Evolutionary conservation across 1,140 invertebrate genomes (phyloP).

Genomic region (Drosophila yakuba): DNA sequence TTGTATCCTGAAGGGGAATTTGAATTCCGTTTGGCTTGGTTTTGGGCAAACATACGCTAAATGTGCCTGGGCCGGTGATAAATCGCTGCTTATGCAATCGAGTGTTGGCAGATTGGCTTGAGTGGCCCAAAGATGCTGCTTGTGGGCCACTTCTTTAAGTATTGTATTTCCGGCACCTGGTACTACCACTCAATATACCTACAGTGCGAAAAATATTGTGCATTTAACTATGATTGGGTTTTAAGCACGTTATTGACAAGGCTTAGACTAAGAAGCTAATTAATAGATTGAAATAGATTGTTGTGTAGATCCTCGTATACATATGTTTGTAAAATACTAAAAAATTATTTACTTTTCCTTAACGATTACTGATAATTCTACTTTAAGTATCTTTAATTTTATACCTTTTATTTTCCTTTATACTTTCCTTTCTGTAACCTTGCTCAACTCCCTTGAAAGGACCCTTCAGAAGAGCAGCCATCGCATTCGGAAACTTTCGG

Average conservation of each 20-base stretch:
- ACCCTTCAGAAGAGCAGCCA: slow-evolving; percentile 3
- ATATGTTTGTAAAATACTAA: no score
- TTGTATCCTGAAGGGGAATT: slow-evolving; percentile 46
- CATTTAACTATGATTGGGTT: not conserved
- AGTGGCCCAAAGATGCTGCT: slow-evolving; percentile 41
- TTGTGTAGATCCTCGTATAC: no score
- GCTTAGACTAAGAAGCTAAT: no score
- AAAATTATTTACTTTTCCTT: no score
- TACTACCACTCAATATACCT: slow-evolving; percentile 7
- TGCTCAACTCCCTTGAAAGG: not conserved
- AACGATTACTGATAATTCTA: not conserved
- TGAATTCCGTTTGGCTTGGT: slow-evolving; percentile 48
- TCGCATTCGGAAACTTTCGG: slow-evolving; percentile 30
- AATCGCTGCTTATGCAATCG: slow-evolving; percentile 60
- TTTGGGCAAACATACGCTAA: slow-evolving; percentile 68
- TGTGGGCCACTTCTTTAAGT: slow-evolving; percentile 29
- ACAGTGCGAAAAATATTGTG: not conserved
- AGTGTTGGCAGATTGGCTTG: slow-evolving; percentile 55
- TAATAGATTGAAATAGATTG: no score
- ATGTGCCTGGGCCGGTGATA: slow-evolving; percentile 64
- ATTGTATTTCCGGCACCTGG: slow-evolving; percentile 32
- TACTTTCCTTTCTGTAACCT: not conserved
- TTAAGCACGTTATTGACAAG: no score
- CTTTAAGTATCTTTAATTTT: not conserved
- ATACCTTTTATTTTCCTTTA: not conserved